Percentiles rank a stretch among this genome's conserved stretches.
Conservation (phyloP, 35 echinoderm and acorn worm species). For the Anneissia japonica region DNA sequence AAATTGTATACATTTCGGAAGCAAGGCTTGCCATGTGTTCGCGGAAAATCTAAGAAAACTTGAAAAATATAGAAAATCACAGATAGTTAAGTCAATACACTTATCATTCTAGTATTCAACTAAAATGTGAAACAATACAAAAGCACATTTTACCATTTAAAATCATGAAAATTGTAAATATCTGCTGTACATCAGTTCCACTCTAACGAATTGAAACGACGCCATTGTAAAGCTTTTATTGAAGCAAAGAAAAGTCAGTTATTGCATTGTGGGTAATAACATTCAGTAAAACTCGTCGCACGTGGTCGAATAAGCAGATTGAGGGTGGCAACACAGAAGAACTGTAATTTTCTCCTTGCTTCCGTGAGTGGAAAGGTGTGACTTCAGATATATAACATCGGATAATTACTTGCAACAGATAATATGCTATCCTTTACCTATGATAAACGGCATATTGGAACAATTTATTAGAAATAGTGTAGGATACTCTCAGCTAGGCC, state of each 20-base stretch:
- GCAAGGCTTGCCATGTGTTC: not conserved
- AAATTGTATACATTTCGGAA: no score
- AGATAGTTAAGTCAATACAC: not conserved
- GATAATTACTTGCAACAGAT: no score
- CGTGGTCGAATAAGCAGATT: no score
- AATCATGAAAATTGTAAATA: not conserved
- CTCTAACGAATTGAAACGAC: not conserved
- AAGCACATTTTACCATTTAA: not conserved
- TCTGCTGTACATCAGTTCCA: not conserved
- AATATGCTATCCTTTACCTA: no score
- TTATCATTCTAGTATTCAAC: not conserved
- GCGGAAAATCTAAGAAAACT: not conserved
- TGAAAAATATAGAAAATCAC: not conserved
- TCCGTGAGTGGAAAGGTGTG: no score
- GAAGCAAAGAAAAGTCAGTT: not conserved
- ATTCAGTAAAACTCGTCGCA: not conserved
- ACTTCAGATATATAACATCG: no score
- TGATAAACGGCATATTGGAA: no score
- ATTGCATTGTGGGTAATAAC: not conserved
- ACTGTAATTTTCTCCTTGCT: no score
- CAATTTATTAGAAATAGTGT: no score
- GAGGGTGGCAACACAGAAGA: no score
- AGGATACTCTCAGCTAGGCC: no score
- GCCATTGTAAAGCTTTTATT: not conserved
- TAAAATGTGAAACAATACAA: not conserved